Base-by-base conservation (phyloP, 2,888 invertebrate genomes). In the Acheta domesticus region DNA sequence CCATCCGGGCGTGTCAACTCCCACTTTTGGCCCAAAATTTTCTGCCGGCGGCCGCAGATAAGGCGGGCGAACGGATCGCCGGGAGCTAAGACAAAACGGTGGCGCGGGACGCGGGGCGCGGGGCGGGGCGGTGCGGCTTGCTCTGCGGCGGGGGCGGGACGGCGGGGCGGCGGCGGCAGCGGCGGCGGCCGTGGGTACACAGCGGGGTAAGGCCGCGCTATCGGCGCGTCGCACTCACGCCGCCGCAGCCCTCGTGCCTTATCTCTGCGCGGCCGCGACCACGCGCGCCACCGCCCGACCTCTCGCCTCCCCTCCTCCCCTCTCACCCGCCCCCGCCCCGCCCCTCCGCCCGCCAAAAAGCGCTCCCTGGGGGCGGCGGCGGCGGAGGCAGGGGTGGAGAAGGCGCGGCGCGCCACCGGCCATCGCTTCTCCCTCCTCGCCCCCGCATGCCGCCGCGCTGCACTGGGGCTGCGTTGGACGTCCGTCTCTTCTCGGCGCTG, bases 251-350 rank as follows among this genome's bases (percentile, higher is more conserved):
- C 79, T 73, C 76, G 79, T 79, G 76, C 62, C 75, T 79, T 79
- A 76, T 79, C 79, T 79, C 76, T 48, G 20, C 73, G 79, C 75
- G 79, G 73, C 73, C 76, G 62, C n/a, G 76, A 50, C 76, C 76
- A 50, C 76, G 79, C 76, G 79, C 76, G 78, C 75, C 75, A 36
- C 75, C 75, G 75, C 75, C 78, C 78, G 78, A 36, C 75, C 48
- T 49, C 49, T 23, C 49, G 36, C 77, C 77, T 20, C 74, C 48
- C 19, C 74, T 48, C 16, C 78, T 19, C n/a, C n/a, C n/a, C n/a
- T n/a, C n/a, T n/a, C n/a, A n/a, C n/a, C n/a, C n/a, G n/a, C n/a
- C n/a, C n/a, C n/a, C n/a, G n/a, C n/a, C n/a, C n/a, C n/a, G n/a
- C n/a, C 23, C 74, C 48, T 16, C 74, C 74, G 36, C 36, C 36